Evolutionary conservation across 2,797 vertebrate species (phyloP).

Genomic region (Argya squamiceps): DNA sequence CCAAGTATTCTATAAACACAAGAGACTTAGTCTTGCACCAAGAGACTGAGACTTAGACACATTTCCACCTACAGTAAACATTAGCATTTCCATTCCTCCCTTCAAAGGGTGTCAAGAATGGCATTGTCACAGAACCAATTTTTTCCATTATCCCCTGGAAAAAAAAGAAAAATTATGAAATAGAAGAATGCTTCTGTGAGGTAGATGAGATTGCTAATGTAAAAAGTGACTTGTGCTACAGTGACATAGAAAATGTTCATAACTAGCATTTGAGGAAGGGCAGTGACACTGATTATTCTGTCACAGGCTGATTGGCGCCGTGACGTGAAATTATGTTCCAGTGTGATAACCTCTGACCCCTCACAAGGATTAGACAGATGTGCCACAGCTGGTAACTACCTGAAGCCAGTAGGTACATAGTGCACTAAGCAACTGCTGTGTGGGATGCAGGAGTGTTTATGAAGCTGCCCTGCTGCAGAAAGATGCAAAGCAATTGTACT

Average conservation of each 20-base stretch:
- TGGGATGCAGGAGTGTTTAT: background rate
- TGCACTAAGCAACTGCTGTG: accelerated
- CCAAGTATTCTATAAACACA: background rate
- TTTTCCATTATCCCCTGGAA: background rate
- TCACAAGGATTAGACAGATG: background rate
- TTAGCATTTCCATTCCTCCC: background rate
- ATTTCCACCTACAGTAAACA: background rate
- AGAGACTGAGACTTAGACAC: background rate
- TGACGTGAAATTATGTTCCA: background rate
- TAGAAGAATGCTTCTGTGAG: background rate
- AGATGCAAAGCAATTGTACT: background rate
- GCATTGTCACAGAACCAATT: background rate
- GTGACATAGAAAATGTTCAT: background rate
- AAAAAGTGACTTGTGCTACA: background rate
- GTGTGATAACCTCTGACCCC: background rate
- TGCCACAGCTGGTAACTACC: background rate
- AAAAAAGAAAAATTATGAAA: background rate
- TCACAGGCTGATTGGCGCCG: background rate
- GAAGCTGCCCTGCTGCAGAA: background rate
- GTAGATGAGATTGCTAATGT: background rate
- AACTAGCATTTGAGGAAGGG: background rate
- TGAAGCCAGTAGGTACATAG: background rate
- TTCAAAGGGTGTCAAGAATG: background rate
- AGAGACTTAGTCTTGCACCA: background rate
- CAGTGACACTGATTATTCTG: background rate